Conservation (phyloP, 92 coral and sea anemone genomes). For the Ricordea florida region DNA sequence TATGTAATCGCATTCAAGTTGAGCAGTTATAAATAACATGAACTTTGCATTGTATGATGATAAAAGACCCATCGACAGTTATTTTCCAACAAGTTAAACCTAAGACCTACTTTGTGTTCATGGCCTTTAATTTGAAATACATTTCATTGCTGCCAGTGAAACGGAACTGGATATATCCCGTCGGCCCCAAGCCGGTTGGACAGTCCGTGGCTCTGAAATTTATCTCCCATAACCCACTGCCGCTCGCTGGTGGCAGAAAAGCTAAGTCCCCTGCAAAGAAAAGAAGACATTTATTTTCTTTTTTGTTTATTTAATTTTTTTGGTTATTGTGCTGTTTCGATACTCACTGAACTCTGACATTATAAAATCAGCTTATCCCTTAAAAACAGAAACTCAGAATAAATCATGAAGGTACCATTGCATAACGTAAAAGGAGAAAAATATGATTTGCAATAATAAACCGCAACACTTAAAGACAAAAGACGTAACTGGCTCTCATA, state of each 20-base stretch:
- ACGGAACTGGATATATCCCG: slow-evolving; percentile 74
- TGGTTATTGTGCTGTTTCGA: no score
- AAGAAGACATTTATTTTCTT: not conserved
- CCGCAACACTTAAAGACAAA: no score
- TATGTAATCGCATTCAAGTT: no score
- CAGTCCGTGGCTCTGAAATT: slow-evolving; percentile 75
- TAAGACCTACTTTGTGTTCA: slow-evolving; percentile 67
- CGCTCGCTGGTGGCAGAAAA: slow-evolving; percentile 47
- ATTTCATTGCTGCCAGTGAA: slow-evolving; percentile 79
- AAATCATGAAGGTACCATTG: no score
- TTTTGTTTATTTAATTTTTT: not conserved
- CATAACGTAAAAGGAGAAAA: no score
- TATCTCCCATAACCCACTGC: slow-evolving; percentile 64
- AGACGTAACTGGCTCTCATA: not conserved
- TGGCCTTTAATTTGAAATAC: slow-evolving; percentile 76
- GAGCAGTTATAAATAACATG: no score
- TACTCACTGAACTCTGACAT: no score
- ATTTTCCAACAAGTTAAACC: not conserved
- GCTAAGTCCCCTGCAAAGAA: slow-evolving; percentile 60
- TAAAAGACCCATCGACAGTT: not conserved
- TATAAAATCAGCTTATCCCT: no score
- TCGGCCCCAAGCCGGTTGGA: slow-evolving; percentile 60
- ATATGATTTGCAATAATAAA: no score
- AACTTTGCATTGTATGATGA: no score
- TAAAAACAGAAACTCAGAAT: no score